Conservation (phyloP, 2,797 vertebrate genomes). For the Champsocephalus esox region DNA sequence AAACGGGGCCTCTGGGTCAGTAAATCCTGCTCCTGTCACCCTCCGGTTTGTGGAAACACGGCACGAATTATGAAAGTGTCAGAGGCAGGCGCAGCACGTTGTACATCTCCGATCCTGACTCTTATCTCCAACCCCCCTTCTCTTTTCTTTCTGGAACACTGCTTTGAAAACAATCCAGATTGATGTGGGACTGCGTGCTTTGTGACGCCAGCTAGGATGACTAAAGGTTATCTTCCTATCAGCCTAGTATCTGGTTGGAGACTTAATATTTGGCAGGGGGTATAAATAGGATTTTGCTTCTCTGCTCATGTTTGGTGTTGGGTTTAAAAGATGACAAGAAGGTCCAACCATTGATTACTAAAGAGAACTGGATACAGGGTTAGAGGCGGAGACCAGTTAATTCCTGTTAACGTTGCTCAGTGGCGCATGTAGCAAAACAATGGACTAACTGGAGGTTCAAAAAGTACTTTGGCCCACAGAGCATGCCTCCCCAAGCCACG, state of each 20-base stretch:
- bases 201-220: constrained; percentile 59
- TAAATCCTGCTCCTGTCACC: constrained; percentile 68
- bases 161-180: constrained; percentile 72
- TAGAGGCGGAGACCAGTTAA: too few species aligned
- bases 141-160: constrained; percentile 56
- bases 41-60: constrained; percentile 50
- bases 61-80: constrained; percentile 56
- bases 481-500: too few species aligned
- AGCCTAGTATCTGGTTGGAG: constrained; percentile 46
- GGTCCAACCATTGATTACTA: too few species aligned
- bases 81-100: constrained; percentile 29
- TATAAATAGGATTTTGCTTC: neutral
- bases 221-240: constrained; percentile 59
- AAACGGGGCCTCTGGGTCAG: constrained; percentile 66
- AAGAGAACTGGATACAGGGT: too few species aligned
- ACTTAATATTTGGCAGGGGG: neutral
- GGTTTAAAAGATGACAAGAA: too few species aligned
- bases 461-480: too few species aligned
- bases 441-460: too few species aligned
- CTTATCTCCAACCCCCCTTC: constrained; percentile 38
- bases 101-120: constrained; percentile 51
- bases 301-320: neutral
- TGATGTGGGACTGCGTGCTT: constrained; percentile 61
- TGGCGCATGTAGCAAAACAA: too few species aligned
- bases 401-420: too few species aligned